These are phyloP conservation scores for Nomada flava DNA, from an alignment of 2,888 invertebrate genomes.

Conservation along the genomic window DNA sequence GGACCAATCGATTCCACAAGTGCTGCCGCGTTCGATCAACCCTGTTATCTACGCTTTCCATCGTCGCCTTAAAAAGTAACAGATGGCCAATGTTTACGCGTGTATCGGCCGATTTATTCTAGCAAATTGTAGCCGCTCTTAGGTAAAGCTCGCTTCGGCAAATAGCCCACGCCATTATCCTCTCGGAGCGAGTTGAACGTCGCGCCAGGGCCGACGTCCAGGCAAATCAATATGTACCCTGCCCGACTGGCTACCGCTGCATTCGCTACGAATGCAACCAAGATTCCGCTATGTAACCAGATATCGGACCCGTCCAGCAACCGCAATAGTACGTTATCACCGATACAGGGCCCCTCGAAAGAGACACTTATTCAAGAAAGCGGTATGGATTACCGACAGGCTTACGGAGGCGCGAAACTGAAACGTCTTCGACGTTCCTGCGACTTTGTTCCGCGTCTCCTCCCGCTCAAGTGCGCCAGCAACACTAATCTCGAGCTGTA, in stretches of 20 bases:
- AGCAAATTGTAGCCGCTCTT: conserved; percentile 7
- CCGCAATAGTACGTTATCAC: conserved; percentile 63
- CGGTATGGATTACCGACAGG: conserved; percentile 54
- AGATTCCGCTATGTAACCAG: conserved; percentile 66
- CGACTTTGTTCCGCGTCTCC: neutral
- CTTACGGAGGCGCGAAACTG: conserved; percentile 54
- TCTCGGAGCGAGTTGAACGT: conserved; percentile 22
- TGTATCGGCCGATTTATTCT: conserved; percentile 35
- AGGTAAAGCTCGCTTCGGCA: conserved; percentile 12
- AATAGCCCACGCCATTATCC: conserved; percentile 49
- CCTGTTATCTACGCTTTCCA: neutral
- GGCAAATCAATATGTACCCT: conserved; percentile 59
- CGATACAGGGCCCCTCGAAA: conserved; percentile 49
- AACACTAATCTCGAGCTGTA: neutral
- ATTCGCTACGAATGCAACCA: conserved; percentile 50
- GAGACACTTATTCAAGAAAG: conserved; percentile 44
- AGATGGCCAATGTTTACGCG: conserved; percentile 43
- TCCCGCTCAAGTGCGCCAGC: neutral
- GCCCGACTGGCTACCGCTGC: conserved; percentile 47
- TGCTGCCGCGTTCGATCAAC: neutral
- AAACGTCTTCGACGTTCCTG: conserved; percentile 22
- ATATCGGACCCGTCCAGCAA: conserved; percentile 53
- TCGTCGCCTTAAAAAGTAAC: conserved; percentile 12
- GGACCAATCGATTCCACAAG: neutral
- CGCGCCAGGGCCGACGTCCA: conserved; percentile 36